Base-by-base conservation (phyloP, 2,888 invertebrate genomes). In the Carcina quercana region DNA sequence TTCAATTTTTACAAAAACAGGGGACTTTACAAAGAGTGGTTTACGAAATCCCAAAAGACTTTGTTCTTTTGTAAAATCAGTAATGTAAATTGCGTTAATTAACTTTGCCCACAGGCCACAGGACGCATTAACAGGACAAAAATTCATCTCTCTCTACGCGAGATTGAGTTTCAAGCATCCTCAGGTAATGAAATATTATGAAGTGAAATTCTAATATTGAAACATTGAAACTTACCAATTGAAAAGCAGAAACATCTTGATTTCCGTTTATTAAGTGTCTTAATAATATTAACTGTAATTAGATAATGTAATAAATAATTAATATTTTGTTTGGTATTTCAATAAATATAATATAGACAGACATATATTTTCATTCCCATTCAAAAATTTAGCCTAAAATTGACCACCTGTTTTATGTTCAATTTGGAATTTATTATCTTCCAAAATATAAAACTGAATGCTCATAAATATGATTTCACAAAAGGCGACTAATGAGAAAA, bases 201-300 rank as follows among this genome's bases (percentile, higher is more conserved):
- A 4, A 3, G 11, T 11, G 15, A 10, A 14, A 13, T 5, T 21
- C 11, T n/a, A 12, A 25, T 19, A n/a, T 24, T 20, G 2, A 30
- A 8, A 4, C 6, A 3, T 8, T 6, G 12, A 10, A 27, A 29
- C 43, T 46, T 43, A 62, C 64, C 50, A 65, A 27, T 55, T 65
- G 64, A 32, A 64, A 64, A 0, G 64, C 59, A 0, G 64, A 61
- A 0, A 63, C 57, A 41, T 63, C 63, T 19, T 28, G 43, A 5
- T 30, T 34, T 1, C 35, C 42, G n/a, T 6, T 14, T 5, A n/a
- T 15, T n/a, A 24, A 5, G 5, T 31, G 28, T 5, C 6, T 27
- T 3, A 21, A 15, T 13, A 32, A 22, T 22, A 32, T 14, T 4
- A 27, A 15, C 27, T 32, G 19, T 13, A 19, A 19, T n/a, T n/a